Evolutionary conservation across 2,888 invertebrate species (phyloP).

Genomic region (Euphydryas editha): DNA sequence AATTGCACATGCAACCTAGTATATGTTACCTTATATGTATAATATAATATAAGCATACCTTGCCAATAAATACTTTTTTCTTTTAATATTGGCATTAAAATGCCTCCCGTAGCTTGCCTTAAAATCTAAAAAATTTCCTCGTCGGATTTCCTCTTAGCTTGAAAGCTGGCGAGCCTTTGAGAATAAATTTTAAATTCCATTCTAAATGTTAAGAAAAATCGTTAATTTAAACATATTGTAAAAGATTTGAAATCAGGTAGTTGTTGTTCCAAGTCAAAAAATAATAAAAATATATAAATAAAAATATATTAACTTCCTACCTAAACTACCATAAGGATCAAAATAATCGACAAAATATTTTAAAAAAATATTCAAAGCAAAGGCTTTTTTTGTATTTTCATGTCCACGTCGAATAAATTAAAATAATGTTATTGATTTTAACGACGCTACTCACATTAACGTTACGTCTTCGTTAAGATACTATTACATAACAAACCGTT

Average conservation of each 20-base stretch:
- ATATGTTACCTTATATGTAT: no score
- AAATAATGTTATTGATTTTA: no score
- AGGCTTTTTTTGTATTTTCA: no score
- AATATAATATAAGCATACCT: not conserved
- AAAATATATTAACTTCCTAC: not conserved
- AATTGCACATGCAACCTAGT: no score
- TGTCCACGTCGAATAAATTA: no score
- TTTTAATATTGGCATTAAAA: conserved; percentile 31
- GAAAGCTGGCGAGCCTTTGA: conserved; percentile 26
- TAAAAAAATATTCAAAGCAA: no score
- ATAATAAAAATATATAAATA: not conserved
- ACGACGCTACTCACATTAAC: no score
- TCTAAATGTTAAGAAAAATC: conserved; percentile 19
- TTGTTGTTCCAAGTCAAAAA: not conserved
- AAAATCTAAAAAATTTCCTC: conserved; percentile 27
- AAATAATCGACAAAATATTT: no score
- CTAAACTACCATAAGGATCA: not conserved
- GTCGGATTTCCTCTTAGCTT: conserved; percentile 29
- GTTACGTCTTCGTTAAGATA: no score
- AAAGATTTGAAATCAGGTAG: not conserved
- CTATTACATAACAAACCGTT: no score
- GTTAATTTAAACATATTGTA: not conserved
- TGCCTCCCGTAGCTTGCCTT: conserved; percentile 27
- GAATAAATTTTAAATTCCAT: conserved; percentile 23
- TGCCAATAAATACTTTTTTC: not conserved